phyloP scores from a whole-genome alignment of 1,140 invertebrate species.

The Physella acuta region DNA sequence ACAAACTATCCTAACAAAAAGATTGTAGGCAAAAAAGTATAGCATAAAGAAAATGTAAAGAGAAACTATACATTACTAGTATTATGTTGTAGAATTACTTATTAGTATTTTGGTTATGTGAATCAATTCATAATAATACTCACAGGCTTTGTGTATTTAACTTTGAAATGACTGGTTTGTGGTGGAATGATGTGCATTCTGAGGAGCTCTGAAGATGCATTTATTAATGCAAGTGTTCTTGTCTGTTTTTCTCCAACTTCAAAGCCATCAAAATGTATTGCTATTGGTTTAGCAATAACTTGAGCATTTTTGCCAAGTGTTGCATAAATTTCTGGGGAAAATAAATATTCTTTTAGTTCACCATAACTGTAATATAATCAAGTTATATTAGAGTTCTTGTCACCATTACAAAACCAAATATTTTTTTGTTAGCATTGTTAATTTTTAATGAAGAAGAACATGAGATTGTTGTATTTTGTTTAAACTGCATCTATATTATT shows the following conservation, averaged over 20 bases:
- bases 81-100: background rate
- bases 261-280: slow-evolving; percentile 59
- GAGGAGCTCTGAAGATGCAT: slow-evolving; percentile 56
- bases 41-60: too few relatives aligned
- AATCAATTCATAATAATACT: slow-evolving; percentile 26
- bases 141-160: slow-evolving; percentile 58
- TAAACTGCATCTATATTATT: background rate
- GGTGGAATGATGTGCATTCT: slow-evolving; percentile 59
- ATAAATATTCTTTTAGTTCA: background rate
- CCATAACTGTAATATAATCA: background rate
- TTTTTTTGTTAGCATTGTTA: background rate
- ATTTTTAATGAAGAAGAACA: background rate
- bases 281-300: slow-evolving; percentile 50
- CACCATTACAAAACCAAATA: background rate
- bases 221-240: slow-evolving; percentile 47
- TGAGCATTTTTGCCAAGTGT: slow-evolving; percentile 54
- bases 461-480: background rate
- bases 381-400: background rate
- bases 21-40: background rate
- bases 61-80: too few relatives aligned
- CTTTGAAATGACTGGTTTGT: slow-evolving; percentile 57
- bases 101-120: background rate
- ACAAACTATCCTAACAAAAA: too few relatives aligned
- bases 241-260: slow-evolving; percentile 49
- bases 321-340: slow-evolving; percentile 52